Evolutionary conservation across 2,888 invertebrate species (phyloP), one percentile per base, ranked within the genome.

Genomic region (Parasteatoda lunata): DNA sequence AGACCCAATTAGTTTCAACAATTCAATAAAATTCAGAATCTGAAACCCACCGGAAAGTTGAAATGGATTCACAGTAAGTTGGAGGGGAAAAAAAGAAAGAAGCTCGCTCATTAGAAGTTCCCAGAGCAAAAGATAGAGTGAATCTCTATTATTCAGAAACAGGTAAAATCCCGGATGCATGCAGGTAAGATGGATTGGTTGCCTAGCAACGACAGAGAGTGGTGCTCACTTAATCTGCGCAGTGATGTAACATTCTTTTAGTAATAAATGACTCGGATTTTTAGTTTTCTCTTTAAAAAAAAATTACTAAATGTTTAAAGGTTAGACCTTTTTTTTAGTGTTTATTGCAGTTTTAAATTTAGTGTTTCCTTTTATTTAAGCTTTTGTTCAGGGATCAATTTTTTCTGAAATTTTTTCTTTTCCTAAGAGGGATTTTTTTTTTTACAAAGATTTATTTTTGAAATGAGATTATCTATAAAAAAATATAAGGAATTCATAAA

Each of bases 131-230:
- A 59, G 59, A 59, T 4, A 48, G 49, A 70, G 48, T n/a, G 9
- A 70, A 48, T 49, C 13, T 70, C 49, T 49, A 70, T 70, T 70
- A 70, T 70, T 70, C 49, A 70, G 7, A n/a, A 70, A 49, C 49
- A 70, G 70, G 59, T 49, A 65, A 47, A 66, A 66, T 15, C 64
- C 76, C 65, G 76, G 76, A 49, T 15, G 15, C n/a, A 51, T 8
- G 51, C 48, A 65, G 64, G 64, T 45, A 13, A 59, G 59, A 65
- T 30, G 15, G 76, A 66, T 66, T 9, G 47, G 76, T 77, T 66
- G 65, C 76, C n/a, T 77, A 77, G 76, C 76, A 77, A 77, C 76
- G 11, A 5, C 15, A n/a, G 66, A 77, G 66, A 30, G 30, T 48
- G 66, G 65, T 77, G 76, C 76, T 30, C 76, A 77, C n/a, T 49